Conservation (phyloP, 2,113 vertebrate genomes). For the Micromys minutus region DNA sequence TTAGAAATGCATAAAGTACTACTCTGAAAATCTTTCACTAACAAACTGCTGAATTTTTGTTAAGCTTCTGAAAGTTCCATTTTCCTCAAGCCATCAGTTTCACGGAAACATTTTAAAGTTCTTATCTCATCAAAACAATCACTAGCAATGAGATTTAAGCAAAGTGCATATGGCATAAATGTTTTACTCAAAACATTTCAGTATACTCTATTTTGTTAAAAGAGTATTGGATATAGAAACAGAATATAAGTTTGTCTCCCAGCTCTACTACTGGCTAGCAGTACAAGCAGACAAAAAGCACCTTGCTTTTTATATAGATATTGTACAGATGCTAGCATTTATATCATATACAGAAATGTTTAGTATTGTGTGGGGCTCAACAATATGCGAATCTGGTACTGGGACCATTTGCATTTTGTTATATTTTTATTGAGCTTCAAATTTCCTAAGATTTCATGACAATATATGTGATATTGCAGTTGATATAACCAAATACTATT, state of each 20-base stretch:
- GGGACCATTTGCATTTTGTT: not conserved
- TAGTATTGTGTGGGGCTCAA: not conserved
- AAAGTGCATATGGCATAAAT: not conserved
- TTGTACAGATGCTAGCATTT: not conserved
- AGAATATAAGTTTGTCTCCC: not conserved
- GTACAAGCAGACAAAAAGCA: not conserved
- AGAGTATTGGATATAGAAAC: not conserved
- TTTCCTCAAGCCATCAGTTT: not conserved
- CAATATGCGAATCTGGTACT: not conserved
- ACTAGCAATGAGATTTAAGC: not conserved
- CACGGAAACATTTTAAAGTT: constrained; percentile 50
- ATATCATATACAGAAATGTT: not conserved
- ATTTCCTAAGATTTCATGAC: not conserved
- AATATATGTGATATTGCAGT: not conserved
- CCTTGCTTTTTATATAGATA: not conserved
- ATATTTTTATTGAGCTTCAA: not conserved
- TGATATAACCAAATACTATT: not conserved
- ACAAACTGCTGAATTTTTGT: not conserved
- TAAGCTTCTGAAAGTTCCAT: not conserved
- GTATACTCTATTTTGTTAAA: not conserved
- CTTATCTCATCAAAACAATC: constrained; percentile 8
- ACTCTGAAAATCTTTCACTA: constrained; percentile 21
- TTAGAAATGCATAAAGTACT: constrained; percentile 2
- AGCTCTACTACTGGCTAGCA: not conserved
- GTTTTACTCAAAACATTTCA: constrained; percentile 22